Conservation (phyloP, 1,140 invertebrate genomes). For the Scylla paramamosain region DNA sequence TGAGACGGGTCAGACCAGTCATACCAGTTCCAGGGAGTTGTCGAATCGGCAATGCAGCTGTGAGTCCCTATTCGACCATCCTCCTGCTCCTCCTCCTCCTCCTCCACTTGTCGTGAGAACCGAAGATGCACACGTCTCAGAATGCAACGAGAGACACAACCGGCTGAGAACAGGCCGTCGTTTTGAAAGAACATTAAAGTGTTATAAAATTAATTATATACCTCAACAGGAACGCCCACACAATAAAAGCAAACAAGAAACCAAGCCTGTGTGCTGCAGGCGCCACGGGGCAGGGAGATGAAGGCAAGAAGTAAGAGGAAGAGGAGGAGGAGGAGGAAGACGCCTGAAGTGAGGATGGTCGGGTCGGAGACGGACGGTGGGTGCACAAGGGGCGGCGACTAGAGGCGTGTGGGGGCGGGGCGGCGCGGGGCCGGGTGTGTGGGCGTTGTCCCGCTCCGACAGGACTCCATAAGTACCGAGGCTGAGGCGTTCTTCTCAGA, state of each 20-base stretch:
- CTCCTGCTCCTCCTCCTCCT: not conserved
- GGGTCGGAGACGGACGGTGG: not conserved
- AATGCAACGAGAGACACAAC: not conserved
- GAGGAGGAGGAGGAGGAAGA: not conserved
- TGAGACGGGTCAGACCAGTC: constrained; percentile 24
- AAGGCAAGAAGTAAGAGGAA: not conserved
- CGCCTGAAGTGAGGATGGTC: not conserved
- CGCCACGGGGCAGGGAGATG: not conserved
- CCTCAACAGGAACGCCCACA: not conserved
- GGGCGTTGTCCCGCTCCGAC: constrained; percentile 54
- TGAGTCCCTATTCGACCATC: not conserved
- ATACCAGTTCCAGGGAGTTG: not conserved
- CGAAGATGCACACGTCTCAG: not conserved
- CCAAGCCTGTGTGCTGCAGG: no score
- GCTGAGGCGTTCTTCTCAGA: not conserved
- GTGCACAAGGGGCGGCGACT: not conserved
- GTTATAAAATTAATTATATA: no score
- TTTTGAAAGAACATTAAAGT: no score
- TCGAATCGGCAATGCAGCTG: not conserved
- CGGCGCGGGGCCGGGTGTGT: constrained; percentile 49
- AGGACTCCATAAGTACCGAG: constrained; percentile 55
- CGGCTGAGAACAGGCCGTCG: no score
- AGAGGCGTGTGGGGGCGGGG: constrained; percentile 31
- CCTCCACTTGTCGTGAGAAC: not conserved
- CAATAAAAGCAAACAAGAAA: not conserved